Evolutionary conservation across 2,797 vertebrate species (phyloP).

Genomic region (Characodon lateralis): DNA sequence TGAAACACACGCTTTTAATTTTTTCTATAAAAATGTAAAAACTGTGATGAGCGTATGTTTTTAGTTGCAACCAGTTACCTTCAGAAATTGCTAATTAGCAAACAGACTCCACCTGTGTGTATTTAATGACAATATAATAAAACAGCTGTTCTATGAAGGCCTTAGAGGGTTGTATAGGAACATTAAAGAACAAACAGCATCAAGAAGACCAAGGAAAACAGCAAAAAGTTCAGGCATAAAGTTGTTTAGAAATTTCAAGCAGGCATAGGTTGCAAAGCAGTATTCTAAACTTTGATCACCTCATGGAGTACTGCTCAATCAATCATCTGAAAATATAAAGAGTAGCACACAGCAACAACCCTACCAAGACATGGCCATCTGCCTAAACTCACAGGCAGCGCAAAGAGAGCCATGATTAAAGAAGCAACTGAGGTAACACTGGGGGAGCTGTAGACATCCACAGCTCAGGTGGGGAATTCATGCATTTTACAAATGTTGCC

Average conservation of each 20-base stretch:
- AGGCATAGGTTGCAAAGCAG: background rate
- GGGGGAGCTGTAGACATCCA: background rate
- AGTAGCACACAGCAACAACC: background rate
- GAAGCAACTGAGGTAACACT: background rate
- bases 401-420: background rate
- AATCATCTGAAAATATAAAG: background rate
- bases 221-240: background rate
- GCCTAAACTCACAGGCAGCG: background rate
- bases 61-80: background rate
- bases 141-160: background rate
- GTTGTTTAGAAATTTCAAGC: background rate
- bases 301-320: background rate
- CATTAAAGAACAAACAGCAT: background rate
- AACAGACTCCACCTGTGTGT: slow-evolving; percentile 43
- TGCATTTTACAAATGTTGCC: background rate
- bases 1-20: background rate
- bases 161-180: background rate
- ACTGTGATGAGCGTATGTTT: background rate
- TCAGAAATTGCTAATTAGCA: background rate
- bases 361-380: background rate
- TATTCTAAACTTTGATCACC: background rate
- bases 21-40: background rate
- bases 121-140: background rate
- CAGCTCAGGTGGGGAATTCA: background rate
- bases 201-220: background rate